Percentiles rank a stretch among this genome's conserved stretches.
Conservation (phyloP, 2,113 vertebrate species). For the Alligator mississippiensis region DNA sequence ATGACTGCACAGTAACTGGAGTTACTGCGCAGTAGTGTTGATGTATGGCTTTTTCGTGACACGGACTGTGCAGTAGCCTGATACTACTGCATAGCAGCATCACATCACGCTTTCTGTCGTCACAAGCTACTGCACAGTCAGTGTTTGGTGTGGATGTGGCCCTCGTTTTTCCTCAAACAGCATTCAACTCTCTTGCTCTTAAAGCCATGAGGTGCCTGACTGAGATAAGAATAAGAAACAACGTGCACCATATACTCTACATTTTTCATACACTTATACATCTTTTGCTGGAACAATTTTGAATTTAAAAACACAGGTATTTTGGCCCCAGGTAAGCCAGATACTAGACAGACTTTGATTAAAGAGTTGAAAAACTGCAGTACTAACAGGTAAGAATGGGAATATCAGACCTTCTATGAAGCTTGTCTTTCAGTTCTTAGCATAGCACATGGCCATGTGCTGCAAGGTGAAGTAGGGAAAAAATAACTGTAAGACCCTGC, state of each 20-base stretch:
- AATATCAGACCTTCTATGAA: neutral
- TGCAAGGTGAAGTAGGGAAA: neutral
- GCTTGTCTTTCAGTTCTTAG: neutral
- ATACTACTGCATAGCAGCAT: too few relatives aligned
- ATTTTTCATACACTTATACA: neutral
- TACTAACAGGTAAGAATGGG: neutral
- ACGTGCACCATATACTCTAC: neutral
- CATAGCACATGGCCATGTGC: neutral
- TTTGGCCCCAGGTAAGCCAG: neutral
- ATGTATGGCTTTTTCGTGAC: too few relatives aligned
- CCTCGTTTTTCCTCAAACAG: neutral
- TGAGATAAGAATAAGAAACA: neutral
- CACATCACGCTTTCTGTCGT: too few relatives aligned
- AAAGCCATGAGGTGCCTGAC: neutral
- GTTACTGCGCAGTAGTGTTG: too few relatives aligned
- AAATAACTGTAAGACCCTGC: neutral
- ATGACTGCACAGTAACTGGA: too few relatives aligned
- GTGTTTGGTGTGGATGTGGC: too few relatives aligned
- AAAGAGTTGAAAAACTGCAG: neutral
- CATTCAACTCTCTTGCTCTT: neutral
- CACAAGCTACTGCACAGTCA: too few relatives aligned
- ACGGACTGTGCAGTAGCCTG: too few relatives aligned
- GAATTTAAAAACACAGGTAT: neutral
- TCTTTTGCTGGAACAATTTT: neutral
- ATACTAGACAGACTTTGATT: neutral